phyloP scores from a whole-genome alignment of 2,113 vertebrate genomes.

The Hyla sarda region DNA sequence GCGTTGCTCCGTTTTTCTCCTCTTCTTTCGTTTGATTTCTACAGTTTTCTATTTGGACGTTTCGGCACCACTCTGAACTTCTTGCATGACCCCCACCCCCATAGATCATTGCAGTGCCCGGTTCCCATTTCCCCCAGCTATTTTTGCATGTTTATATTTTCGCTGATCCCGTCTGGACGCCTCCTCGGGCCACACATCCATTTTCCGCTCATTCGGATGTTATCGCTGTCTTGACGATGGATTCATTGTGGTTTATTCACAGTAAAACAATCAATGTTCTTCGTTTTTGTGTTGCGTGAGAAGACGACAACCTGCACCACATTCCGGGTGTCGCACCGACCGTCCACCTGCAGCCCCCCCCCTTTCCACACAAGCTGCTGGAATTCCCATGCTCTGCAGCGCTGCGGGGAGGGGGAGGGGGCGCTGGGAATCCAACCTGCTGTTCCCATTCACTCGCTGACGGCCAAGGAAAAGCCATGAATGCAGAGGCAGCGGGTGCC shows the following conservation, averaged over 20 bases:
- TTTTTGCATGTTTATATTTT: too few species aligned
- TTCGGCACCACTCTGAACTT: too few species aligned
- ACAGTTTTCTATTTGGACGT: too few species aligned
- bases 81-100: too few species aligned
- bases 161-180: not conserved
- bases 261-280: too few species aligned
- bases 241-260: too few species aligned
- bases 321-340: not conserved
- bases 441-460: constrained; percentile 44
- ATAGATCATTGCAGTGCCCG: too few species aligned
- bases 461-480: not conserved
- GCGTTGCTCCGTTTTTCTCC: too few species aligned
- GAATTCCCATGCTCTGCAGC: constrained; percentile 52
- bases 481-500: constrained; percentile 53
- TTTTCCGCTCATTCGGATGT: not conserved
- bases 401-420: not conserved
- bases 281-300: constrained; percentile 21
- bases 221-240: not conserved
- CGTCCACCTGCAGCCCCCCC: constrained; percentile 19
- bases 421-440: constrained; percentile 47
- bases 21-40: too few species aligned
- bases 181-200: not conserved
- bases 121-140: too few species aligned
- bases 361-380: constrained; percentile 21
- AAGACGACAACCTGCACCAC: constrained; percentile 4